Base-by-base conservation (phyloP, 2,888 invertebrate species). In the Spicauda simplicius region DNA sequence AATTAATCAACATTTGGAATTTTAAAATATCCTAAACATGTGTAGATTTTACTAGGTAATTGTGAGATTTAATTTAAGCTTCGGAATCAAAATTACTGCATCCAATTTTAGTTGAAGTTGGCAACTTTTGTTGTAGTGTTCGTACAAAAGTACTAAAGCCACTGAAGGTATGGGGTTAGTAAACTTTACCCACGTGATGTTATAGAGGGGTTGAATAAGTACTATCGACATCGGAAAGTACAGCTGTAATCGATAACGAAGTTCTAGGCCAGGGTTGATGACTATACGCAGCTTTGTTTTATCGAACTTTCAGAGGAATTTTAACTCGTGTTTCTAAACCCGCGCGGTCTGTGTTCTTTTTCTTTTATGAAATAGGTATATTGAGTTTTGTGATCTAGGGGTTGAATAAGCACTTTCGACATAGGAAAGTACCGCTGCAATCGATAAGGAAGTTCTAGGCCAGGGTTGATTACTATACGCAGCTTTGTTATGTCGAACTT, bases 261-360 rank as follows among this genome's bases (percentile, higher is more conserved):
- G 45, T 45, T 45, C 45, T 45, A 45, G 45, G 45, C 45, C 45
- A 45, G 45, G 45, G 45, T 45, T 45, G n/a, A 45, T 45, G 6
- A 7, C n/a, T 45, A 6, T n/a, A n/a, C n/a, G n/a, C n/a, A n/a
- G 14, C 45, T 45, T 45, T 45, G 45, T 45, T 45, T 45, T 45
- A 45, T 45, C n/a, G 45, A 45, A n/a, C 6, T 45, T 45, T 45
- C n/a, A 2, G 6, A 14, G 41, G n/a, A 11, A 41, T 33, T 33
- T 33, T 14, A 3, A 14, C 41, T 14, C 0, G 41, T 41, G 14
- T 41, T 41, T 10, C 41, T 1, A 41, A 33, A 33, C 33, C 8
- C 25, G 25, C 25, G 25, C 25, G 25, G 25, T 33, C 33, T 33
- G 33, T 12, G 12, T 37, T 37, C 25, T 4, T 25, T 2, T 25